Base-by-base conservation (phyloP, 1,140 invertebrate species). In the Brachionus rubens region DNA sequence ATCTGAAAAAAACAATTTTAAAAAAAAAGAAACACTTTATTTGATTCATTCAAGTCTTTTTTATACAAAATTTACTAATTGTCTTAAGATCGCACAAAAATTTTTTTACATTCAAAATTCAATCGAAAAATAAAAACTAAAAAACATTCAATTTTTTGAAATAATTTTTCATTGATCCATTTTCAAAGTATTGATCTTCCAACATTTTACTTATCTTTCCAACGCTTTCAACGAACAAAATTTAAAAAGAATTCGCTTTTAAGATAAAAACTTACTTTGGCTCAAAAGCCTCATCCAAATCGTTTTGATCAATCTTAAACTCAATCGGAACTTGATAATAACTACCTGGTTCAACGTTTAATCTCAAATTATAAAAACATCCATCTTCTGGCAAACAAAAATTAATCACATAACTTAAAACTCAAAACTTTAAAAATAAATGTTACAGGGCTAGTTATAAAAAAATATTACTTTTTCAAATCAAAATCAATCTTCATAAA, bases 351-450 rank as follows among this genome's bases (percentile, higher is more conserved):
- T 72, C 46, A 16, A 72, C 68, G 10, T 72, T 72, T 21, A 72
- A 36, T 72, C 68, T 33, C 19, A 72, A 54, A 36, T 72, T 72
- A 33, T 72, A 72, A 16, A 50, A 50, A 54, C 68, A 72, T 28
- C 7, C 12, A 16, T 72, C 68, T 26, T 72, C 68, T n/a, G 46
- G 30, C n/a, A 50, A 50, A 19, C 36, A 72, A 3, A 50, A 72
- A 72, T 54, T 72, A 0, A 72, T 36, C 16, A 36, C 12, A 72
- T 50, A 70, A 47, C 43, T 50, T 47, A 47, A 72, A 52, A 21
- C 2, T 3, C 3, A 9, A 56, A 46, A 14, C 14, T 46, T 7
- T 12, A 65, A 65, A 65, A 54, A 28, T 48, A 28, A 50, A 19
- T 21, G 12, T 3, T 2, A 21, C 12, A 21, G 9, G 3, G 26